Percentiles rank a stretch among this genome's conserved stretches.
Evolutionary conservation across 2,113 vertebrate genomes (phyloP).

Genomic region (Dicerorhinus sumatrensis): DNA sequence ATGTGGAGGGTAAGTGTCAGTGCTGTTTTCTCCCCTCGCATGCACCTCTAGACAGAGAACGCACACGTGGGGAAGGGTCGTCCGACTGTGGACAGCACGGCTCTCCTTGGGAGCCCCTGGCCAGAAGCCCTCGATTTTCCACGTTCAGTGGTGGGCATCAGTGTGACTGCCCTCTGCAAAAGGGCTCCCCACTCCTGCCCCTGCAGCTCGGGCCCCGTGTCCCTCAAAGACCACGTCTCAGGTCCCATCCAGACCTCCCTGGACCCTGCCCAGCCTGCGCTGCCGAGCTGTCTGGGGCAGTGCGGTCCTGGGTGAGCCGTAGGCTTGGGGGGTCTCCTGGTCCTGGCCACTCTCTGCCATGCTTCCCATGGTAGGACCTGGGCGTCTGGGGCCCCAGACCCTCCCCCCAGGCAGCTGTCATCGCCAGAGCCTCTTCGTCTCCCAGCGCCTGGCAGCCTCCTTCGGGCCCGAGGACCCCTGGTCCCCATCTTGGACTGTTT

Average conservation of each 20-base stretch:
- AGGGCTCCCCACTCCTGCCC: too few species aligned
- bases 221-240: neutral
- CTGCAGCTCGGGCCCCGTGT: rapidly evolving
- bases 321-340: neutral
- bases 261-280: rapidly evolving
- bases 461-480: neutral
- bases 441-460: rapidly evolving
- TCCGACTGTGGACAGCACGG: rapidly evolving
- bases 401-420: rapidly evolving
- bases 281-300: neutral
- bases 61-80: rapidly evolving
- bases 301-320: too few species aligned
- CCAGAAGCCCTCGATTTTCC: rapidly evolving
- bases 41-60: neutral
- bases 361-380: rapidly evolving
- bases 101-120: neutral
- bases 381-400: too few species aligned
- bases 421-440: neutral
- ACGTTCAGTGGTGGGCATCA: rapidly evolving
- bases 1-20: constrained; percentile 92
- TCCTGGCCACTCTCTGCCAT: neutral
- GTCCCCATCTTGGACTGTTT: rapidly evolving
- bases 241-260: neutral
- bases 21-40: too few species aligned
- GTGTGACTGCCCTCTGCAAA: rapidly evolving